These are phyloP conservation scores for Chrysogorgia sp. DNA, from an alignment of 92 coral and sea anemone species.

Conservation along the genomic window DNA sequence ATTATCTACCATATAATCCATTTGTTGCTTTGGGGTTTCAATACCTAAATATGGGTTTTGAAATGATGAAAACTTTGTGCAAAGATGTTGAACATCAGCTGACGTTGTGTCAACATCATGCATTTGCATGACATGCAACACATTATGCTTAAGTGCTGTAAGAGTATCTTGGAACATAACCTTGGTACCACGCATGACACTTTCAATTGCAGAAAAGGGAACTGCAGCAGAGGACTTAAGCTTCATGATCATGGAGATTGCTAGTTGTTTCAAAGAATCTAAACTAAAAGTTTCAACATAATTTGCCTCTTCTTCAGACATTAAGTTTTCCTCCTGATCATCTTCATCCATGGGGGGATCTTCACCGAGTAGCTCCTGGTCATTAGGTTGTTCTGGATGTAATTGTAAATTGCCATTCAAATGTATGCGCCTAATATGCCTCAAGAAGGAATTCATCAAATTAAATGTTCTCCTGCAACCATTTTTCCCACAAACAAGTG, in stretches of 20 bases:
- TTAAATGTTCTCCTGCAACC: slow-evolving; percentile 21
- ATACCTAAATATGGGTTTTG: slow-evolving; percentile 16
- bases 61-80: too few species aligned
- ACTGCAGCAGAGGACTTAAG: slow-evolving; percentile 34
- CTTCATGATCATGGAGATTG: not conserved
- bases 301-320: not conserved
- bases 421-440: slow-evolving; percentile 9
- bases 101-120: not conserved
- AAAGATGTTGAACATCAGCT: too few species aligned
- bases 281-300: slow-evolving; percentile 17
- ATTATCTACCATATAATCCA: slow-evolving; percentile 13
- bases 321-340: not conserved
- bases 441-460: slow-evolving; percentile 7
- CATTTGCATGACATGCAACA: slow-evolving; percentile 6
- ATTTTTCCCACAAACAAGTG: slow-evolving; percentile 15
- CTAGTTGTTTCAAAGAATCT: slow-evolving; percentile 2
- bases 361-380: not conserved
- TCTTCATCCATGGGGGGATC: not conserved
- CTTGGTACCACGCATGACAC: slow-evolving; percentile 15
- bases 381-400: not conserved
- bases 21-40: slow-evolving; percentile 23
- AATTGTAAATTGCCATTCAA: not conserved
- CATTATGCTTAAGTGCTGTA: slow-evolving; percentile 1
- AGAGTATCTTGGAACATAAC: slow-evolving; percentile 22
- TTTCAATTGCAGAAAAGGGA: slow-evolving; percentile 15